phyloP scores from a whole-genome alignment of 2,888 invertebrate species.

The Mechanitis messenoides region DNA sequence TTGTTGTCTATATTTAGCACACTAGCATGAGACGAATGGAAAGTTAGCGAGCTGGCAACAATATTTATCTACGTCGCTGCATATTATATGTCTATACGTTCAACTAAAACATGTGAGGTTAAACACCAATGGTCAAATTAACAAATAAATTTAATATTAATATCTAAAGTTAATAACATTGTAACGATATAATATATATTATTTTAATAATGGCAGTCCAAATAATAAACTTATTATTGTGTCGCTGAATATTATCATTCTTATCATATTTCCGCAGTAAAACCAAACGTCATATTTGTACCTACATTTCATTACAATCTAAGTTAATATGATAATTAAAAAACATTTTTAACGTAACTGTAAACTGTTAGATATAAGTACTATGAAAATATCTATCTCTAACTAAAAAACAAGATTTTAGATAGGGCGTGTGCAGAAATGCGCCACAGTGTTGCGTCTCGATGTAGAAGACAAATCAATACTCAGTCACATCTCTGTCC shows the following conservation, averaged over 20 bases:
- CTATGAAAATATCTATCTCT: neutral
- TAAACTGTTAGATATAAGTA: too few species aligned
- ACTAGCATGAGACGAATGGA: constrained; percentile 62
- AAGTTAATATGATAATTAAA: too few species aligned
- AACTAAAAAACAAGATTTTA: constrained; percentile 8
- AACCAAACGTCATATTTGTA: constrained; percentile 6
- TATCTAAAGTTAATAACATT: neutral
- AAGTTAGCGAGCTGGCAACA: constrained; percentile 67
- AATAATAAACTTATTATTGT: neutral
- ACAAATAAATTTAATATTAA: too few species aligned
- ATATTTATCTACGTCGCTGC: constrained; percentile 41
- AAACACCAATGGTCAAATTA: too few species aligned
- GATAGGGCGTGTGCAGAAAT: constrained; percentile 31
- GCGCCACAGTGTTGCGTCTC: constrained; percentile 51
- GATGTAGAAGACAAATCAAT: constrained; percentile 66
- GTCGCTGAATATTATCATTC: constrained; percentile 2
- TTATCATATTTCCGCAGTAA: neutral
- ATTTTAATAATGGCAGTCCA: too few species aligned
- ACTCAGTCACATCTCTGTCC: constrained; percentile 71
- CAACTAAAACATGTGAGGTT: neutral
- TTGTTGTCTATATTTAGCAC: constrained; percentile 65
- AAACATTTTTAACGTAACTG: too few species aligned
- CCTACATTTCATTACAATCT: neutral
- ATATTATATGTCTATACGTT: constrained; percentile 28
- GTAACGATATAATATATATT: too few species aligned